Conservation (phyloP, 2,797 vertebrate genomes). For the Hippocampus kuda region DNA sequence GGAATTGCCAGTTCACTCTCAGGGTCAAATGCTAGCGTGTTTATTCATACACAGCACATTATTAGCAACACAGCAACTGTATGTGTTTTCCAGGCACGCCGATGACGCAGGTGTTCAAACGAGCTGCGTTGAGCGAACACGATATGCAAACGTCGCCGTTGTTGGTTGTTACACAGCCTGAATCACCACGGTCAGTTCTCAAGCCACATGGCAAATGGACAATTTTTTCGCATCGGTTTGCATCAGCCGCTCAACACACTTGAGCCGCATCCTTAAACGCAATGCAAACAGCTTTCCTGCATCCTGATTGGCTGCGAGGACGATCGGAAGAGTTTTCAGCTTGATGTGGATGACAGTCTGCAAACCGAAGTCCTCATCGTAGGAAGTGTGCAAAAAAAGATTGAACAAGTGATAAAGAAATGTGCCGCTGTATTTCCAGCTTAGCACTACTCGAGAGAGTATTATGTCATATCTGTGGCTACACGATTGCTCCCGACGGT, state of each 20-base stretch:
- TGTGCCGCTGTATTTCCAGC: conserved; percentile 7
- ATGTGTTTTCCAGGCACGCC: conserved; percentile 29
- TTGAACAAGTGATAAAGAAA: conserved; percentile 29
- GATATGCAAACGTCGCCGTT: conserved; percentile 32
- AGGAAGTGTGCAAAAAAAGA: conserved; percentile 18
- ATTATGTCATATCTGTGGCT: conserved; percentile 23
- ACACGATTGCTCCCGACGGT: conserved; percentile 13
- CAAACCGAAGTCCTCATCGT: conserved; percentile 33
- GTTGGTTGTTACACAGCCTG: conserved; percentile 27
- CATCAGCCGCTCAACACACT: neutral
- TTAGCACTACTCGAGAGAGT: conserved; percentile 31
- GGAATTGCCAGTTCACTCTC: neutral
- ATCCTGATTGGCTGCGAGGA: conserved; percentile 20
- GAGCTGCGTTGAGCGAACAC: conserved; percentile 29
- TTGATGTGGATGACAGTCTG: conserved; percentile 14
- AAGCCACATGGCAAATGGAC: neutral
- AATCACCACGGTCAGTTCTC: conserved; percentile 26
- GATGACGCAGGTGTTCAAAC: conserved; percentile 55
- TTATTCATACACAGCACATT: neutral
- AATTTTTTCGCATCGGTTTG: neutral
- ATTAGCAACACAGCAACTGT: conserved; percentile 11
- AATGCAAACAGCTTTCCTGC: conserved; percentile 1
- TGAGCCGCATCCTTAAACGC: neutral
- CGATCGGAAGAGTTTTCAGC: conserved; percentile 12
- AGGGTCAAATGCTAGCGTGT: neutral